Conservation (phyloP, 2,797 vertebrate genomes). For the Coregonus sp. region DNA sequence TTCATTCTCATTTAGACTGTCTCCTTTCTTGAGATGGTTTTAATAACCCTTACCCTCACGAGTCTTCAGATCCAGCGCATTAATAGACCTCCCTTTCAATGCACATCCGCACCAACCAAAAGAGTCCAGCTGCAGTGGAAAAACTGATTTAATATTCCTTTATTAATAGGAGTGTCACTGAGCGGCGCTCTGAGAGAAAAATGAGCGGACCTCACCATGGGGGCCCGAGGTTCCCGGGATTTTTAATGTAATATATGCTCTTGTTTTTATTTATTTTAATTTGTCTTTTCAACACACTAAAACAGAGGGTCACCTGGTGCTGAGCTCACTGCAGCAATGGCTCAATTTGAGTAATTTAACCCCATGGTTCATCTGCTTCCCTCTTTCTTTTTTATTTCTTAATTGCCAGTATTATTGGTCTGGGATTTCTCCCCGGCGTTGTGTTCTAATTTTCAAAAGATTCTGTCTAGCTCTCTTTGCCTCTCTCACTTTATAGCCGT, state of each 20-base stretch:
- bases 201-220: slow-evolving; percentile 39
- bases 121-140: slow-evolving; percentile 49
- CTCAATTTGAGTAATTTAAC: slow-evolving; percentile 33
- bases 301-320: slow-evolving; percentile 37
- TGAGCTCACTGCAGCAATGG: slow-evolving; percentile 35
- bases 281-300: slow-evolving; percentile 34
- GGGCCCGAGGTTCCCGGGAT: slow-evolving; percentile 37
- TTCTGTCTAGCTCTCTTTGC: background rate
- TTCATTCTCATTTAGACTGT: background rate
- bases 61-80: slow-evolving; percentile 42
- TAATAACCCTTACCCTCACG: slow-evolving; percentile 35
- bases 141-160: slow-evolving; percentile 66
- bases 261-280: slow-evolving; percentile 59
- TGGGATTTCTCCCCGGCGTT: slow-evolving; percentile 16
- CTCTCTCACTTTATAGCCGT: background rate
- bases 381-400: slow-evolving; percentile 9
- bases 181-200: slow-evolving; percentile 51
- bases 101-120: slow-evolving; percentile 43
- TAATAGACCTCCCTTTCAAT: slow-evolving; percentile 52
- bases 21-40: slow-evolving; percentile 25
- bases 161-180: slow-evolving; percentile 62
- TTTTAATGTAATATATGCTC: slow-evolving; percentile 43
- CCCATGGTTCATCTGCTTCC: slow-evolving; percentile 7
- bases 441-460: slow-evolving; percentile 16
- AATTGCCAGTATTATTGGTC: slow-evolving; percentile 29